Evolutionary conservation across 2,113 vertebrate genomes (phyloP).

Genomic region (Nematolebias whitei): DNA sequence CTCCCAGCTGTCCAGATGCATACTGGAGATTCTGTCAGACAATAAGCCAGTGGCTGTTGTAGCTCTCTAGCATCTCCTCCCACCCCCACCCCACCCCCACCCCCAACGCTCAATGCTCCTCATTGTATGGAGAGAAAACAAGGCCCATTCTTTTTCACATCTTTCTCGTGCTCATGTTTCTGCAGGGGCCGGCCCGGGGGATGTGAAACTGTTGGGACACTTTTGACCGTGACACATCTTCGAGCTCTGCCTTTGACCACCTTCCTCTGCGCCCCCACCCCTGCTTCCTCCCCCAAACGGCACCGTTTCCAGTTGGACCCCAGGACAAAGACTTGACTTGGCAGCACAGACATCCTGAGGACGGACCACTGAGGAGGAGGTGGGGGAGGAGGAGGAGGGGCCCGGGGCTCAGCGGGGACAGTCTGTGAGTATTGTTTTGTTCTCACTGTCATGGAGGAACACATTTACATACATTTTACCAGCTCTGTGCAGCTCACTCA

Average conservation of each 20-base stretch:
- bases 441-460: conserved; percentile 23
- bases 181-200: conserved; percentile 66
- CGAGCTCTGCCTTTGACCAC: conserved; percentile 23
- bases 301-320: conserved; percentile 33
- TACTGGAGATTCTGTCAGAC: conserved; percentile 44
- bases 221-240: conserved; percentile 45
- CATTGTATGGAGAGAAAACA: conserved; percentile 68
- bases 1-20: conserved; percentile 56
- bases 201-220: conserved; percentile 61
- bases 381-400: conserved; percentile 45
- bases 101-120: conserved; percentile 58
- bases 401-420: conserved; percentile 22
- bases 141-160: conserved; percentile 72
- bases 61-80: conserved; percentile 53
- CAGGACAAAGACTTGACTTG: conserved; percentile 44
- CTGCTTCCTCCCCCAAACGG: conserved; percentile 19
- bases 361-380: too few relatives aligned
- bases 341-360: conserved; percentile 33
- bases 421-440: conserved; percentile 75
- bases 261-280: conserved; percentile 20
- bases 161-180: conserved; percentile 74
- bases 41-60: conserved; percentile 42
- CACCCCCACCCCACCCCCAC: conserved; percentile 50
- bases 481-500: neutral
- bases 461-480: conserved; percentile 33